Evolutionary conservation across 1,140 invertebrate genomes (phyloP), one percentile per base, ranked within the genome.

Genomic region (Ladona fulva): DNA sequence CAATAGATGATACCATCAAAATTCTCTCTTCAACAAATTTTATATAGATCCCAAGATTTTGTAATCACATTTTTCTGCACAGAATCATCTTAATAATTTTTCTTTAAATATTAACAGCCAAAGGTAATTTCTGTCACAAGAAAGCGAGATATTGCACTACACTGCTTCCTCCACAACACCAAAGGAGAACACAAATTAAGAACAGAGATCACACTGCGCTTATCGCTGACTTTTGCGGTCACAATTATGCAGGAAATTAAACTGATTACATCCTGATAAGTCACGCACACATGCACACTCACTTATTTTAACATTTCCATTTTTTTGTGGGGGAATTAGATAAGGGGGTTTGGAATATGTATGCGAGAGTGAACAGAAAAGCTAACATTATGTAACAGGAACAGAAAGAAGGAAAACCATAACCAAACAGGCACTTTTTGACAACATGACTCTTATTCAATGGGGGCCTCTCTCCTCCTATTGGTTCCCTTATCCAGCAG

Each of bases 121-220:
- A 66, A 66, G 52, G 12, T 66, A 66, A 19, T 66, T 66, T 66
- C 52, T 66, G 52, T 66, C 52, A 66, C 52, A 66, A 66, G 29
- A 66, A 66, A 66, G 52, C 52, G n/a, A 66, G 52, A 66, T 66
- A 66, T 66, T 66, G 52, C 52, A 66, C 52, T 66, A 66, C 52
- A 66, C 52, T 66, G 52, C 52, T 66, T 66, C 52, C n/a, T 66
- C n/a, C 52, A 66, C 52, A 22, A 66, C 52, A 66, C 52, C 52
- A 66, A 37, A 66, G 52, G 52, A 66, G 52, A 66, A 16, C 52
- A 66, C 52, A 66, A 66, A 66, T 66, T 12, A 66, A 66, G n/a
- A 66, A 66, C 52, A 66, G 52, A 66, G 52, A 66, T 66, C 52
- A 66, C 52, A 66, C 3, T 66, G 52, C 52, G 12, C 52, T 66